Conservation (phyloP, 1,140 invertebrate species). For the Hycleus cichorii region DNA sequence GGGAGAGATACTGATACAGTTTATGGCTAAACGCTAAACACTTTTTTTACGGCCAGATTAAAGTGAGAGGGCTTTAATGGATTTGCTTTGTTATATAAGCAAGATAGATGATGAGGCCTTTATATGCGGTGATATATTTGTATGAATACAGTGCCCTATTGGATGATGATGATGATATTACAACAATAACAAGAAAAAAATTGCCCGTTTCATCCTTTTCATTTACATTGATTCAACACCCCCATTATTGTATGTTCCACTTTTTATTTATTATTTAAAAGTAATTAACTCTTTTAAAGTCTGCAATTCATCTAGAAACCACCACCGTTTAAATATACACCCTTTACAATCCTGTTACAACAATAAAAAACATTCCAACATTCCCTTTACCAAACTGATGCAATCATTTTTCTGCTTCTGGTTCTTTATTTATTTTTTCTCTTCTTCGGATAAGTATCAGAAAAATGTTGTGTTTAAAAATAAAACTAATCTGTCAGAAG, state of each 20-base stretch:
- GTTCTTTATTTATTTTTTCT: too few species aligned
- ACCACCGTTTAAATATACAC: too few species aligned
- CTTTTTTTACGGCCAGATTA: slow-evolving; percentile 39
- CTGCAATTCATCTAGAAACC: too few species aligned
- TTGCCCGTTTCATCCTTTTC: slow-evolving; percentile 19
- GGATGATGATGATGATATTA: slow-evolving; percentile 5
- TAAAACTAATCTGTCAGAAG: not conserved
- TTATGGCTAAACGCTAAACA: slow-evolving; percentile 41
- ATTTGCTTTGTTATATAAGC: slow-evolving; percentile 36
- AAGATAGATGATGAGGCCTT: slow-evolving; percentile 30
- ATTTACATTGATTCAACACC: slow-evolving; percentile 12
- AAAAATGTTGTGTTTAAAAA: too few species aligned
- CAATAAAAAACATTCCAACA: too few species aligned
- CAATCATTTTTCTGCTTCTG: too few species aligned
- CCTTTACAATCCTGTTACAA: too few species aligned
- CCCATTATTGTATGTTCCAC: not conserved
- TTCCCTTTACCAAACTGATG: too few species aligned
- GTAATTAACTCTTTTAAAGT: slow-evolving; percentile 15
- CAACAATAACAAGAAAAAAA: slow-evolving; percentile 2
- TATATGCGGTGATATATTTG: slow-evolving; percentile 24
- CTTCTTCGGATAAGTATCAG: too few species aligned
- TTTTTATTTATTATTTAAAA: slow-evolving; percentile 23
- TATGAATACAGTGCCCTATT: slow-evolving; percentile 15
- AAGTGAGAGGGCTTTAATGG: slow-evolving; percentile 38
- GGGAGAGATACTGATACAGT: slow-evolving; percentile 35